phyloP scores from a whole-genome alignment of 2,113 vertebrate species.

The Pteruthius melanotis region DNA sequence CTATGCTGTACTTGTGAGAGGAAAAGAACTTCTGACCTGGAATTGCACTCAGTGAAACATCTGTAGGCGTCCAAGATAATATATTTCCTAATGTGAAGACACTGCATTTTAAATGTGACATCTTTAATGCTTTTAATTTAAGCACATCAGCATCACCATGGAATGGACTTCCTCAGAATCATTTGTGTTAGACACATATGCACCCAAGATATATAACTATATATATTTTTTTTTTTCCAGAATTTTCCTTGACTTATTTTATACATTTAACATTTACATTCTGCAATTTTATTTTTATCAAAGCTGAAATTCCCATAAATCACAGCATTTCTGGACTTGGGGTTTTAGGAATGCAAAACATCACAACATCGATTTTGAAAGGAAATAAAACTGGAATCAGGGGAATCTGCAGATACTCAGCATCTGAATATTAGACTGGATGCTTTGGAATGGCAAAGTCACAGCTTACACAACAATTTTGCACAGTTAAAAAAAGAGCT shows the following conservation, averaged over 20 bases:
- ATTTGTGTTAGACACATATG: background rate
- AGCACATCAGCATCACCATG: background rate
- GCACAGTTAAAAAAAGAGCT: background rate
- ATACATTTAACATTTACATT: background rate
- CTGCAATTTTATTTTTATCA: background rate
- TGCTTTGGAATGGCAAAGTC: background rate
- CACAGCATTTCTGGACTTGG: background rate
- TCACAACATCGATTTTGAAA: background rate
- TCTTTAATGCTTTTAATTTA: background rate
- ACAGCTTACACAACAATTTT: background rate
- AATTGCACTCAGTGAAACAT: background rate
- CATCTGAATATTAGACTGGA: background rate
- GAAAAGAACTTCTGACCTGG: background rate
- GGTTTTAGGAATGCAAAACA: background rate
- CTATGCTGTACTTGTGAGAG: accelerated
- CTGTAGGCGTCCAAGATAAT: background rate
- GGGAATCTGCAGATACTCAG: background rate
- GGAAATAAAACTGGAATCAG: background rate
- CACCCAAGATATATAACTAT: accelerated
- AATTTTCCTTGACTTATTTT: background rate
- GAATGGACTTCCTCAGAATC: background rate
- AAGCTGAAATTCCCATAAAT: background rate
- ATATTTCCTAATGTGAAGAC: background rate
- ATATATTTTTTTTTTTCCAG: accelerated
- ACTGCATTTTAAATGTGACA: background rate